These are phyloP conservation scores for Apogon hyalosoma DNA, from an alignment of 2,797 vertebrate species.

Conservation along the genomic window DNA sequence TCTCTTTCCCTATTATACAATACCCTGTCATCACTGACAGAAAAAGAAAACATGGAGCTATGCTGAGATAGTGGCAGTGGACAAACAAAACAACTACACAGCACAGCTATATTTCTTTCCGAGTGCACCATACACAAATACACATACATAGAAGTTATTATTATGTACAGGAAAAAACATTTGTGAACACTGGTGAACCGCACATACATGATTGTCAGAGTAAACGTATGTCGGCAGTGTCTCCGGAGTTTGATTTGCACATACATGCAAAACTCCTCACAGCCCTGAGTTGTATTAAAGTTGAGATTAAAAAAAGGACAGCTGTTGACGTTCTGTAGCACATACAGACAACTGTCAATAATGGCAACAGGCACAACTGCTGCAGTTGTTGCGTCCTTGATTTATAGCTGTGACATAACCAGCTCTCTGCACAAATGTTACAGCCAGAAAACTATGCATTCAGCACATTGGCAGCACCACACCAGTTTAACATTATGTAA, in stretches of 20 bases:
- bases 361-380: neutral
- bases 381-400: slow-evolving; percentile 1
- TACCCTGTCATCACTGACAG: neutral
- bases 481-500: neutral
- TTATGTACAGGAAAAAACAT: neutral
- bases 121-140: neutral
- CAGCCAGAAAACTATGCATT: neutral
- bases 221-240: slow-evolving; percentile 9
- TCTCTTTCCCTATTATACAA: neutral
- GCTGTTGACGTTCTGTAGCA: slow-evolving; percentile 13
- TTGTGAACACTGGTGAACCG: too few relatives aligned
- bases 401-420: slow-evolving; percentile 7
- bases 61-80: neutral
- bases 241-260: neutral
- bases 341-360: slow-evolving; percentile 11
- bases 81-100: neutral
- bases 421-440: neutral
- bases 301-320: slow-evolving; percentile 35
- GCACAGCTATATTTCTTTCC: too few relatives aligned
- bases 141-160: neutral
- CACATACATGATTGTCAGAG: neutral
- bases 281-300: slow-evolving; percentile 19
- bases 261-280: slow-evolving; percentile 5
- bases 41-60: neutral
- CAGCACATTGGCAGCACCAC: neutral